Percentiles rank a stretch among this genome's conserved stretches.
Conservation (phyloP, 2,797 vertebrate species). For the Gallinago solitaria region DNA sequence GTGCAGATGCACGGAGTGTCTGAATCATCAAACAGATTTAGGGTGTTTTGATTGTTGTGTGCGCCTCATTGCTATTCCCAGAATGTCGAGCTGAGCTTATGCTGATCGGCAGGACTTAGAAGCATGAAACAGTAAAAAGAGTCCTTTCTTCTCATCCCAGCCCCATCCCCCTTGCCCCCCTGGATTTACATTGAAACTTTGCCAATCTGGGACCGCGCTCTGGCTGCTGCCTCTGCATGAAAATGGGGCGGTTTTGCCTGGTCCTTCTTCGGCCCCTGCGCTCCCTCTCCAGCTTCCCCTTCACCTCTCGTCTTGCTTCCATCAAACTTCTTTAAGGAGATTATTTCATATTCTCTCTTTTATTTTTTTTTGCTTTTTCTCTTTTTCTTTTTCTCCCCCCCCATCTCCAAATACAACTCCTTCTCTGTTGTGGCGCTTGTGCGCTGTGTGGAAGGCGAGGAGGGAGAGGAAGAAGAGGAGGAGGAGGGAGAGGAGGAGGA, state of each 20-base stretch:
- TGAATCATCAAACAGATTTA: constrained; percentile 80
- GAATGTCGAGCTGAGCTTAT: constrained; percentile 80
- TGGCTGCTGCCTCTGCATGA: constrained; percentile 80
- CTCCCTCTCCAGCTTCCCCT: constrained; percentile 54
- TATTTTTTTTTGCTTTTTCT: background rate
- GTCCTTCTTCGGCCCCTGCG: constrained; percentile 40
- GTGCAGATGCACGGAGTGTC: constrained; percentile 77
- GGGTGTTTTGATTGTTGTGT: constrained; percentile 79
- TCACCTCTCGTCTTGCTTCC: constrained; percentile 16
- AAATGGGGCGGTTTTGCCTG: constrained; percentile 72
- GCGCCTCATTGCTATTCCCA: constrained; percentile 85
- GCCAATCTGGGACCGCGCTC: constrained; percentile 80
- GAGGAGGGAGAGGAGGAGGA: background rate
- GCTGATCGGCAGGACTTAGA: constrained; percentile 83
- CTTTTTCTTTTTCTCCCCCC: no score
- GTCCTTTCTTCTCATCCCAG: constrained; percentile 80
- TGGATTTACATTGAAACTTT: constrained; percentile 84
- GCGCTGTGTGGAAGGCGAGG: constrained; percentile 30
- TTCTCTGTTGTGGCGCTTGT: constrained; percentile 58
- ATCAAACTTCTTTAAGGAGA: constrained; percentile 51
- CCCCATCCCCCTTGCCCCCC: constrained; percentile 75
- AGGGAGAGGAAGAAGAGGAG: background rate
- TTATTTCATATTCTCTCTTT: background rate
- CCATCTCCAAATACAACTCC: background rate
- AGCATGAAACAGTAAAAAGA: constrained; percentile 81